Evolutionary conservation across 2,113 vertebrate genomes (phyloP), one percentile per base, ranked within the genome.

Genomic region (Azemiops feae): DNA sequence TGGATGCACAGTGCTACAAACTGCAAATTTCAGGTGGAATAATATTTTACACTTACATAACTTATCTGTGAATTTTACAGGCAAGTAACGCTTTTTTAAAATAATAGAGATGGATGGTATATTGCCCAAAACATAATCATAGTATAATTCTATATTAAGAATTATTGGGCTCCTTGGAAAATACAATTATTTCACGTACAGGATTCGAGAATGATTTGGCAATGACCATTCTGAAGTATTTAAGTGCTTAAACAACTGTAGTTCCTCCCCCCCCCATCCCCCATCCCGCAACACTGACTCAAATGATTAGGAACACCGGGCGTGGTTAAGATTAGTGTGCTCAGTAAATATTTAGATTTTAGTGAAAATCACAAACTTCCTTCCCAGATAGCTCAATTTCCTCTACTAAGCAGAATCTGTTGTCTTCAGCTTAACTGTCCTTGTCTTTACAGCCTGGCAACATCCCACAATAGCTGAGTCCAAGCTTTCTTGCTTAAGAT

Each of bases 401-500:
- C 43, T 60, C 45, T 20, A 20, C 58, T 43, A 23, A 8, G 10
- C 50, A 88, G 1, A 43, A 91, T 95, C 94, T 88, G 85, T 60
- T 95, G 88, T 94, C 23, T 93, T 92, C 43, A 94, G 89, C 89
- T 52, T 93, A 90, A 91, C 94, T 93, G 93, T 88, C 95, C 94
- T 50, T 69, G 0, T 92, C 92, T 90, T 96, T 96, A 91, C 92
- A 95, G 85, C 92, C 94, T 91, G 93, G 93, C 89, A 92, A 85
- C 89, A 96, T 57, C 87, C 93, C 50, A 45, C 34, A 18, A 7
- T 45, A 93, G 91, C 54, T 50, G 5, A 91, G 91, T 69, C 93
- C 95, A 95, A 50, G 94, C 91, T 92, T 87, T 93, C 97, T 98
- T 98, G 98, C 97, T 98, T 98, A 99, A 85, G 98, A 98, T 69